Base-by-base conservation (phyloP, 1,140 invertebrate species). In the Stegodyphus dumicola region DNA sequence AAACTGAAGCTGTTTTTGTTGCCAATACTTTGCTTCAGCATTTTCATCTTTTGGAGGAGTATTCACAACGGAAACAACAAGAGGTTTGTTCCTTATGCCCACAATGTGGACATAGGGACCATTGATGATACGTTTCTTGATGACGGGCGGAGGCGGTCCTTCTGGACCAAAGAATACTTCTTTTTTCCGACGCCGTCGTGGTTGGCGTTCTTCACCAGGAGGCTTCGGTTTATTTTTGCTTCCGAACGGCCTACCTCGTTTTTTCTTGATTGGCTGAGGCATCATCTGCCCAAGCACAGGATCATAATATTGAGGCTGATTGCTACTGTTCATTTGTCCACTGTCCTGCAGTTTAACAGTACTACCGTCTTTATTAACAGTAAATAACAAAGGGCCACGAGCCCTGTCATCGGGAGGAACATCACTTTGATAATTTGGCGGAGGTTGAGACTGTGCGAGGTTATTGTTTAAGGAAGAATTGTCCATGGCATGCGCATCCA, bases 41-140 rank as follows among this genome's bases (percentile, higher is more conserved):
- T 92, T 92, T 73, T 94, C 93, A 70, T 94, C 94, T 71, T 88
- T 85, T 71, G 92, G 92, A 0, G 93, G 92, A 7, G 93, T 93
- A 90, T 95, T 95, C 3, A 96, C 92, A 33, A 94, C 91, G 78
- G 91, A 90, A 86, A 95, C 94, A 48, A 92, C 93, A 2, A 93
- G 89, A 1, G 95, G 94, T 78, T 93, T 94, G 77, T 93, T 93
- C 73, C 93, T 92, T 6, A 93, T 92, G 2, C 94, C 95, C 81
- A 93, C 93, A 64, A 96, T 93, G 88, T 95, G 93, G 76, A 96
- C 92, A 87, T 90, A 91, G 15, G 91, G 91, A 51, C 90, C 90
- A 11, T 81, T 80, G n/a, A 86, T 86, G 54, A 86, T 33, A 11
- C 84, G 66, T 66, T 48, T 64, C 13, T 86, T 86, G 48, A 78